phyloP scores from a whole-genome alignment of 2,888 invertebrate species.

The Mellilla xanthometata region DNA sequence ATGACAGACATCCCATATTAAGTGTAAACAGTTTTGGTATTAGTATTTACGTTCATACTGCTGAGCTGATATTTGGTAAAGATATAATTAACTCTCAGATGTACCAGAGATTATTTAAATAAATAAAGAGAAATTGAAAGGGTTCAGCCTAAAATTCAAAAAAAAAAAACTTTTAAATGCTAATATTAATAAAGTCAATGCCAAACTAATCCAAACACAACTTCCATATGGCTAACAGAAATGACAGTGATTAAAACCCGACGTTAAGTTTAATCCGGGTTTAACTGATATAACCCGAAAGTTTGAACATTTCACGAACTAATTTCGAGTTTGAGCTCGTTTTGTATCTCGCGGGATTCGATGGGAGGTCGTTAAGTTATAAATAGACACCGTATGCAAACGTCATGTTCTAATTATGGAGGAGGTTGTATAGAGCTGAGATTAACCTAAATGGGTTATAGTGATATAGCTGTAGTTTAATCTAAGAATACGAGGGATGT shows the following conservation, averaged over 20 bases:
- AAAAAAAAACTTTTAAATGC: too few relatives aligned
- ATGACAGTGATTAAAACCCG: conserved; percentile 33
- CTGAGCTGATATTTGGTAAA: too few relatives aligned
- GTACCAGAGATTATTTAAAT: too few relatives aligned
- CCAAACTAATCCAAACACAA: conserved; percentile 14
- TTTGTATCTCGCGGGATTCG: conserved; percentile 46
- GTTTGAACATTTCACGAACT: conserved; percentile 56
- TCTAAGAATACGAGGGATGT: too few relatives aligned
- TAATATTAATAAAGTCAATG: too few relatives aligned
- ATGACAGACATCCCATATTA: too few relatives aligned
- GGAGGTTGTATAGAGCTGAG: not conserved
- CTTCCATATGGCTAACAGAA: conserved; percentile 28
- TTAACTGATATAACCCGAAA: conserved; percentile 57
- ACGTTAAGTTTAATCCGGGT: conserved; percentile 48
- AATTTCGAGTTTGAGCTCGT: conserved; percentile 51
- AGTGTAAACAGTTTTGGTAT: too few relatives aligned
- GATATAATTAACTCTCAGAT: too few relatives aligned
- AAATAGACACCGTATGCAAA: conserved; percentile 36
- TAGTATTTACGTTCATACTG: too few relatives aligned
- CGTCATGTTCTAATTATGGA: conserved; percentile 17
- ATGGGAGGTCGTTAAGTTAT: conserved; percentile 39
- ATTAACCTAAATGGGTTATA: not conserved
- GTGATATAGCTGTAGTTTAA: too few relatives aligned
- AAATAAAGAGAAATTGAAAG: too few relatives aligned
- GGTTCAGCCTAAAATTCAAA: too few relatives aligned